Evolutionary conservation across 2,888 invertebrate genomes (phyloP).

Genomic region (Scrobipalpa atriplicella): DNA sequence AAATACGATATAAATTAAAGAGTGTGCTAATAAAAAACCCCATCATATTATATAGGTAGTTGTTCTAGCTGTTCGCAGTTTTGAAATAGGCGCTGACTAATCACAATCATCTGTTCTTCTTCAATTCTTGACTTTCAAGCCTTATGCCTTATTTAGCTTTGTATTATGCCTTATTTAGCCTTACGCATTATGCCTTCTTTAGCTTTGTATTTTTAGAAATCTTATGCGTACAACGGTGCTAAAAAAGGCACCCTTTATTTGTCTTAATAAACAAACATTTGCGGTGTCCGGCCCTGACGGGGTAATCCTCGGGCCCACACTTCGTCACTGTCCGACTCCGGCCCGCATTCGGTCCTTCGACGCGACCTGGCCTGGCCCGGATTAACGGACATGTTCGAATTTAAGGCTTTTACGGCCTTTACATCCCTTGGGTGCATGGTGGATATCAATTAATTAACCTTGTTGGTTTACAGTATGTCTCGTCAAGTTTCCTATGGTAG

Average conservation of each 20-base stretch:
- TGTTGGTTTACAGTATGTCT: neutral
- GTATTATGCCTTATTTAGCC: too few relatives aligned
- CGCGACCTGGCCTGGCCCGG: constrained; percentile 63
- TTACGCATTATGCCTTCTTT: neutral
- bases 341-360: constrained; percentile 47
- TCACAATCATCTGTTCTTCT: too few relatives aligned
- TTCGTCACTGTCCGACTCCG: constrained; percentile 71
- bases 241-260: constrained; percentile 55
- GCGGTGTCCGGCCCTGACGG: constrained; percentile 32
- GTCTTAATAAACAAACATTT: constrained; percentile 61
- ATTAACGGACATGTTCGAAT: constrained; percentile 75
- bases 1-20: too few relatives aligned
- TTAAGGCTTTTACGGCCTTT: constrained; percentile 55
- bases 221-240: neutral
- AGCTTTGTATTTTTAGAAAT: neutral
- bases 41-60: too few relatives aligned
- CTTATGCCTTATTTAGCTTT: too few relatives aligned
- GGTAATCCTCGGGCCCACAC: constrained; percentile 56
- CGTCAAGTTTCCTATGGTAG: too few relatives aligned
- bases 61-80: too few relatives aligned
- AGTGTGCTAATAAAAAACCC: too few relatives aligned
- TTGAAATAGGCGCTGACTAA: too few relatives aligned
- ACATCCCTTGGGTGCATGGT: constrained; percentile 48
- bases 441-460: neutral
- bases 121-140: too few relatives aligned